These are phyloP conservation scores for Atrichornis clamosus DNA, from an alignment of 2,113 vertebrate genomes.

Conservation along the genomic window DNA sequence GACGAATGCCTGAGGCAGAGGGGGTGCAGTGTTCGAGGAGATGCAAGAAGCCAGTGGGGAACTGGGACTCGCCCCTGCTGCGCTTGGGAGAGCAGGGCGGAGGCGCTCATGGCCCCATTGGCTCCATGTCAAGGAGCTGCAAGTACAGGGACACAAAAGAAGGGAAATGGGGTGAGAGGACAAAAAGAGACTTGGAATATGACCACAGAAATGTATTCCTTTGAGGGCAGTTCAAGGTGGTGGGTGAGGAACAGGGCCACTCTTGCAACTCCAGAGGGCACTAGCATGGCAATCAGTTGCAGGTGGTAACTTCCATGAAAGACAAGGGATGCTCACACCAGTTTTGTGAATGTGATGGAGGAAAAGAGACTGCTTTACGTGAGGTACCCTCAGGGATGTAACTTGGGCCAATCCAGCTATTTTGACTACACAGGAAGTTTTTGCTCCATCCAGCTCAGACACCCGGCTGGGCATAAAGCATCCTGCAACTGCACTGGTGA, in stretches of 20 bases:
- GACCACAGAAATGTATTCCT: neutral
- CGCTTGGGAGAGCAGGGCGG: neutral
- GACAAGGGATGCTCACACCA: neutral
- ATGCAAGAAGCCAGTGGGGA: neutral
- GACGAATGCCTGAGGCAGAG: neutral
- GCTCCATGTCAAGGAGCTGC: neutral
- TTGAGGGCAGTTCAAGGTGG: neutral
- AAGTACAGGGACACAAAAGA: neutral
- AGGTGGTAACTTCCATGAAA: neutral
- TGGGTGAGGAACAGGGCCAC: neutral
- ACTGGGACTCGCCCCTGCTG: neutral
- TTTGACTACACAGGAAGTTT: neutral
- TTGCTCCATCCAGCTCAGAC: neutral
- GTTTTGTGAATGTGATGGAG: neutral
- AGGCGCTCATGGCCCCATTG: neutral
- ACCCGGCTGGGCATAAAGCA: rapidly evolving
- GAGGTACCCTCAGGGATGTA: neutral
- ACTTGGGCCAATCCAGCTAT: neutral
- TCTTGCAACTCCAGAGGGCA: neutral
- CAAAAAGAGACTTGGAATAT: neutral
- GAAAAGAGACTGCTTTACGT: neutral
- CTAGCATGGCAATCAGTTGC: neutral
- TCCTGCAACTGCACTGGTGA: neutral
- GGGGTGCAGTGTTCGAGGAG: neutral
- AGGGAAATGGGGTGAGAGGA: neutral